Evolutionary conservation across 2,888 invertebrate species (phyloP).

Genomic region (Euclidia mi): DNA sequence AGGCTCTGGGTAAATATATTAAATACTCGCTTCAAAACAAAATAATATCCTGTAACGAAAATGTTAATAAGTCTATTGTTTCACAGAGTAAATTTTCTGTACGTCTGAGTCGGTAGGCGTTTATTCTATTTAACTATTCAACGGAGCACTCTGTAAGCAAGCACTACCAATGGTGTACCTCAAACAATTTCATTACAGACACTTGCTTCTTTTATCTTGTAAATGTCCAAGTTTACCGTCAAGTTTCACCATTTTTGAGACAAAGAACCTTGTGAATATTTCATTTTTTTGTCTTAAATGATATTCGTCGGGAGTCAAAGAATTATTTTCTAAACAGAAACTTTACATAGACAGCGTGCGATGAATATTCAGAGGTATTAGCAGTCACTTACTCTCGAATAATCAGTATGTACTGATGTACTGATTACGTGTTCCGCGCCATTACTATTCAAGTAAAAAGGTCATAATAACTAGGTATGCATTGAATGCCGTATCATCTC

Average conservation of each 20-base stretch:
- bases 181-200: constrained; percentile 65
- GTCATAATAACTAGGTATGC: constrained; percentile 7
- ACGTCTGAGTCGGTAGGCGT: constrained; percentile 28
- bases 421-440: constrained; percentile 28
- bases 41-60: constrained; percentile 16
- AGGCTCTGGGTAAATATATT: neutral
- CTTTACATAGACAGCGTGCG: constrained; percentile 50
- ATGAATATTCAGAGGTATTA: constrained; percentile 76
- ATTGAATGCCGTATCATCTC: too few relatives aligned
- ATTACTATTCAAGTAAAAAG: constrained; percentile 28
- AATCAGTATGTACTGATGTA: constrained; percentile 48
- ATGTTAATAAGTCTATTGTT: constrained; percentile 26
- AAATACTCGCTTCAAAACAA: neutral
- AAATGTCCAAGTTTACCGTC: constrained; percentile 77
- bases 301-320: constrained; percentile 71
- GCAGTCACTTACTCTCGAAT: constrained; percentile 46
- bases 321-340: constrained; percentile 76
- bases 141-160: constrained; percentile 28
- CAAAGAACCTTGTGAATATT: constrained; percentile 83
- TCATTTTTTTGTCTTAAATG: constrained; percentile 75
- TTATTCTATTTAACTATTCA: constrained; percentile 43
- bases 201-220: constrained; percentile 77
- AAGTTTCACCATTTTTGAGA: constrained; percentile 77
- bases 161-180: constrained; percentile 37
- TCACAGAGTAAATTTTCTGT: constrained; percentile 33